Base-by-base conservation (phyloP, 30 jellyfish, hydroid and myxozoan genomes). In the Aurelia sp. region DNA sequence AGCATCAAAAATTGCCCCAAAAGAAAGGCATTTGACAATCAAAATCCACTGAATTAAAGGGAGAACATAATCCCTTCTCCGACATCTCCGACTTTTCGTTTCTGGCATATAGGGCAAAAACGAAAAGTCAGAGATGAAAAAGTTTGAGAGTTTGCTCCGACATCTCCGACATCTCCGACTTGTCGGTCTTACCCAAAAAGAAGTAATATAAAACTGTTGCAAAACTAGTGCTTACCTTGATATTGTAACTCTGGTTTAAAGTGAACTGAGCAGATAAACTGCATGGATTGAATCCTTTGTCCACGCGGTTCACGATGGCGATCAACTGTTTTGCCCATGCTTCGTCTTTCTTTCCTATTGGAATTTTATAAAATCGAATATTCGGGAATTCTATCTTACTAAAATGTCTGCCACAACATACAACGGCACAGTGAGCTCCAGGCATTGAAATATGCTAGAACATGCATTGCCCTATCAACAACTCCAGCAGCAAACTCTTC, bases 371-470 rank as follows among this genome's bases (percentile, higher is more conserved):
- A 30, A 70, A 70, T 31, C 66, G 75, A 70, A 70, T 75, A 70
- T n/a, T 31, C 3, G 81, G 81, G 31, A 70, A 35, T 47, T 47
- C 4, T 16, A 19, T 70, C 81, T 70, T 70, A 47, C 66, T 47
- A 31, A 12, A 31, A 47, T 70, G 81, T 70, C 81, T 70, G 3
- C 81, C 81, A 30, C 81, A 70, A 35, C 37, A 0, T 13, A 70
- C 81, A 70, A 70, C 66, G 69, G 66, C 62, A 30, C 81, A 70
- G 3, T 70, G n/a, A 31, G 69, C 81, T 31, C 81, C 81, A 70
- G 81, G 62, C 81, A 70, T 70, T 70, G 33, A 27, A 27, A 27
- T 27, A 27, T 27, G 33, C 33, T 70, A 12, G 81, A 47, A 12
- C 4, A 33, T 12, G 66, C 23, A 13, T 13, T 1, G 35, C 18